A percentile compares a stretch with the other conserved stretches of the same genome.
These are phyloP conservation scores for Caranx ignobilis DNA, from an alignment of 2,113 vertebrate genomes.

Conservation along the genomic window DNA sequence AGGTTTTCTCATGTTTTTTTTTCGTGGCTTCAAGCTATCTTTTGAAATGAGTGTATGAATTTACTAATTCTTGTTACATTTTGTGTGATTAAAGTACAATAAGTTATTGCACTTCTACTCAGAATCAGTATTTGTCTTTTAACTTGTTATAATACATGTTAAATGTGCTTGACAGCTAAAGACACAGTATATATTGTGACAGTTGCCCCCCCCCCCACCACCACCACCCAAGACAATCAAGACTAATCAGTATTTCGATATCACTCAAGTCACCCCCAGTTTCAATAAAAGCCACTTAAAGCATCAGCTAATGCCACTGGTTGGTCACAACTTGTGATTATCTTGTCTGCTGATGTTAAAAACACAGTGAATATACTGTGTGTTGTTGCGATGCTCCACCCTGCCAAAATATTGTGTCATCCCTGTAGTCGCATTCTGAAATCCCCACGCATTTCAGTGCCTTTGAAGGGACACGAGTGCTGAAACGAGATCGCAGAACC, in stretches of 20 bases:
- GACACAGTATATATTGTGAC: not conserved
- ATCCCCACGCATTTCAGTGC: constrained; percentile 82
- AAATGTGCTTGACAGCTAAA: not conserved
- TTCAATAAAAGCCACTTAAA: constrained; percentile 20
- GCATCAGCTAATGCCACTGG: not conserved
- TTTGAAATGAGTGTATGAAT: constrained; percentile 73
- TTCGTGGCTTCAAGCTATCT: constrained; percentile 78
- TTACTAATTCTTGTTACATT: constrained; percentile 76
- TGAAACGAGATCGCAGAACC: constrained; percentile 90
- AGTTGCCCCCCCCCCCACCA: not conserved
- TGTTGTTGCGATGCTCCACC: constrained; percentile 13
- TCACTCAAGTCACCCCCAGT: constrained; percentile 26
- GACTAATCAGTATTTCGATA: constrained; percentile 14
- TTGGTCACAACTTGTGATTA: constrained; percentile 22
- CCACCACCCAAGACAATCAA: not conserved
- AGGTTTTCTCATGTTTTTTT: constrained; percentile 46
- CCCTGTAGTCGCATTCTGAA: constrained; percentile 69
- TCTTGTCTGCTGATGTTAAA: constrained; percentile 2
- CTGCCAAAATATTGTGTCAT: constrained; percentile 62
- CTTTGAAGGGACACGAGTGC: constrained; percentile 80
- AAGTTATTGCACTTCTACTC: constrained; percentile 90
- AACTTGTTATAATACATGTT: not conserved
- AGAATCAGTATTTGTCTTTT: constrained; percentile 9
- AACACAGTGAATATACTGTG: constrained; percentile 3
- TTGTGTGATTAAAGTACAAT: constrained; percentile 82